Evolutionary conservation across 2,797 vertebrate species (phyloP).

Genomic region (Helostoma temminkii): DNA sequence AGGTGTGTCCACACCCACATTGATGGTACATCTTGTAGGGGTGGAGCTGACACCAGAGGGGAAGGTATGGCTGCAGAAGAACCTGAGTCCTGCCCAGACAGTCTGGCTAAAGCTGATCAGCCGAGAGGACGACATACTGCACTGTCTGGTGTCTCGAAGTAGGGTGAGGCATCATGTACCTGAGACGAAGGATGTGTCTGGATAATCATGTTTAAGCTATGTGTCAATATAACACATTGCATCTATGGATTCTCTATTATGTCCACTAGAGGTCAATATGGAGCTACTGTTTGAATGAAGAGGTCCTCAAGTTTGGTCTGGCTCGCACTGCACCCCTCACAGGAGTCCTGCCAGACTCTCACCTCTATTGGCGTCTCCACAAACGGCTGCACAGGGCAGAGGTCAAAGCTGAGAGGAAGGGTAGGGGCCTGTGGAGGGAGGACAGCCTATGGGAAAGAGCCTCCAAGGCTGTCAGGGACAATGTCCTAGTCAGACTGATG

Average conservation of each 20-base stretch:
- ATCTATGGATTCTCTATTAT: constrained; percentile 5
- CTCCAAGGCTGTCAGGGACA: constrained; percentile 59
- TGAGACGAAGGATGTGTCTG: not conserved
- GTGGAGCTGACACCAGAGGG: constrained; percentile 89
- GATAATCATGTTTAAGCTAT: too few species aligned
- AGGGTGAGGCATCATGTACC: constrained; percentile 63
- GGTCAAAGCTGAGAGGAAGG: constrained; percentile 88
- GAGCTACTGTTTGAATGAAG: constrained; percentile 88
- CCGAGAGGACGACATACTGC: constrained; percentile 83
- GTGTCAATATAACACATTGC: too few species aligned
- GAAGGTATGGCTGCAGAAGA: constrained; percentile 84
- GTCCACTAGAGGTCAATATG: constrained; percentile 84
- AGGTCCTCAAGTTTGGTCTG: constrained; percentile 89
- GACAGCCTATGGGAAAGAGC: constrained; percentile 83
- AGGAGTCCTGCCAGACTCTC: constrained; percentile 84
- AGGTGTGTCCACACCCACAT: constrained; percentile 80
- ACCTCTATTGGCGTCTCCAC: constrained; percentile 89
- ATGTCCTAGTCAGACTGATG: constrained; percentile 61
- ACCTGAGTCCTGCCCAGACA: constrained; percentile 82
- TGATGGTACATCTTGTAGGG: constrained; percentile 90
- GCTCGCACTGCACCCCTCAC: constrained; percentile 85
- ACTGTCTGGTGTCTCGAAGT: constrained; percentile 88
- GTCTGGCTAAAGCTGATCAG: constrained; percentile 93
- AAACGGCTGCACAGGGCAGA: constrained; percentile 90
- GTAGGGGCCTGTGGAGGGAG: constrained; percentile 91